Conservation (phyloP, 2,888 invertebrate genomes). For the Xiphydria camelus region DNA sequence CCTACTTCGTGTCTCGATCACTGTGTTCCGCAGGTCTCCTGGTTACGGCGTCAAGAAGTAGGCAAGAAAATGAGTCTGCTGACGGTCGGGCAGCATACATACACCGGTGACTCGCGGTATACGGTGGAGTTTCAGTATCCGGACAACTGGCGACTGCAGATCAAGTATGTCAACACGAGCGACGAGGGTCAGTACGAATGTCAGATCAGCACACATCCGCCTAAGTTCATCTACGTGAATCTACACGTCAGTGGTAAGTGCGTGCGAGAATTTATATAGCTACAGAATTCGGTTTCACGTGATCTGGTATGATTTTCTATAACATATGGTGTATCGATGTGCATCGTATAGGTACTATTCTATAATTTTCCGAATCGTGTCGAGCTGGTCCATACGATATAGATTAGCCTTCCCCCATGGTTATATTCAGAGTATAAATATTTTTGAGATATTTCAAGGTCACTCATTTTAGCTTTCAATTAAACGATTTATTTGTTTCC, state of each 20-base stretch:
- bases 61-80: conserved; percentile 68
- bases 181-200: conserved; percentile 62
- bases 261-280: too few species aligned
- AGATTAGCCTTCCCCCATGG: too few species aligned
- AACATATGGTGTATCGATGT: too few species aligned
- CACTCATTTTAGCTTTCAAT: too few species aligned
- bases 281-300: too few species aligned
- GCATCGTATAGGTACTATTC: too few species aligned
- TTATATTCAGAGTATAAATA: too few species aligned
- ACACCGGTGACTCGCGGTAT: conserved; percentile 66
- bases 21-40: conserved; percentile 69
- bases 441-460: too few species aligned
- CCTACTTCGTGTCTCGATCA: conserved; percentile 12
- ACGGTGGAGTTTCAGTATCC: conserved; percentile 61
- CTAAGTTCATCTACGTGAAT: conserved; percentile 59
- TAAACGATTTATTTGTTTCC: too few species aligned
- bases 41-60: conserved; percentile 68
- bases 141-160: conserved; percentile 62
- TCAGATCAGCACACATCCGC: conserved; percentile 62
- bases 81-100: conserved; percentile 69
- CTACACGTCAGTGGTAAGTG: conserved; percentile 59
- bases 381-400: too few species aligned
- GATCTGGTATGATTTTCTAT: too few species aligned
- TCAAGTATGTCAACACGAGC: conserved; percentile 58
- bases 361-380: too few species aligned